phyloP scores from a whole-genome alignment of 2,888 invertebrate genomes.

The Sepioteuthis lessoniana region DNA sequence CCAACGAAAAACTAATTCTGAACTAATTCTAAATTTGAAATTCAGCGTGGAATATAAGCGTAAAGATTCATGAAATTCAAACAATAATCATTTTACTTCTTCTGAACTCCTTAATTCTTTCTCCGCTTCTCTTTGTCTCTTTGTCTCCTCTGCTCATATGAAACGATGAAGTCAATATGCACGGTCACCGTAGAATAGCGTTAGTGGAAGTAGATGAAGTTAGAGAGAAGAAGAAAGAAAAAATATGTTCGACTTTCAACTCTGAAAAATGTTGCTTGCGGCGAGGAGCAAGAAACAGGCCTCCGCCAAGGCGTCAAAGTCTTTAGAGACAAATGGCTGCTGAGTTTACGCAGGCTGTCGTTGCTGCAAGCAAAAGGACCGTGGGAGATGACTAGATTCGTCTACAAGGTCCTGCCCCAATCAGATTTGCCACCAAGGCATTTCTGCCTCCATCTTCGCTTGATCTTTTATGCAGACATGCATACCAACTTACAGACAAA shows the following conservation, averaged over 20 bases:
- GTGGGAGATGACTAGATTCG: not conserved
- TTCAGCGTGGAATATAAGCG: not conserved
- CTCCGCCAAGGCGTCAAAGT: not conserved
- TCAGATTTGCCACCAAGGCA: not conserved
- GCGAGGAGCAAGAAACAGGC: not conserved
- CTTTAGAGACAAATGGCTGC: not conserved
- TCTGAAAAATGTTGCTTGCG: not conserved
- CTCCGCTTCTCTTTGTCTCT: not conserved
- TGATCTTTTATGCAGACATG: not conserved
- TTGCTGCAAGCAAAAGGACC: not conserved
- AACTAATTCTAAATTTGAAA: not conserved
- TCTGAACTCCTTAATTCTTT: not conserved
- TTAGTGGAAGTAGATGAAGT: not conserved
- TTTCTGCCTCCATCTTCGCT: not conserved
- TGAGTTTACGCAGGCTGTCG: not conserved
- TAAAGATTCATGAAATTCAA: conserved; percentile 8
- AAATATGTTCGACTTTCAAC: conserved; percentile 8
- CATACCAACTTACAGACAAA: not conserved
- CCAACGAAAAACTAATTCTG: not conserved
- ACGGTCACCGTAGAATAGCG: not conserved
- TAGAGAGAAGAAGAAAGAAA: no score
- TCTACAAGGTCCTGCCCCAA: conserved; percentile 33
- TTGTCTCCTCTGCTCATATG: not conserved
- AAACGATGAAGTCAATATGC: not conserved
- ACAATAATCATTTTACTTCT: not conserved